Conservation (phyloP, 2,888 invertebrate genomes). For the Colletes collaris region DNA sequence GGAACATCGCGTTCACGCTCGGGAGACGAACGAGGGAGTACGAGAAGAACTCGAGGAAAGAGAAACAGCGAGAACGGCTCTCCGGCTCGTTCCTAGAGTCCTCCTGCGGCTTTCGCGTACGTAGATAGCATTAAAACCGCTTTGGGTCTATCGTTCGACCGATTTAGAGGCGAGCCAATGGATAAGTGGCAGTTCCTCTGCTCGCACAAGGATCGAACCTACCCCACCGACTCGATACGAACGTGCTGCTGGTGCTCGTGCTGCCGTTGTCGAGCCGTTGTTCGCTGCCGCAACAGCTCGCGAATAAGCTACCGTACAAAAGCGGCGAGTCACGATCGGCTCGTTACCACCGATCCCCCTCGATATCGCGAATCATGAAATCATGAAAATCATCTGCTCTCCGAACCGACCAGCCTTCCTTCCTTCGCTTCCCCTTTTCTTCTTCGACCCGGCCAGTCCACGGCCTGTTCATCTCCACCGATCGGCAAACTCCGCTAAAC, state of each 20-base stretch:
- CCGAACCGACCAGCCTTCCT: conserved; percentile 6
- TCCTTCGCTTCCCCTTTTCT: conserved; percentile 7
- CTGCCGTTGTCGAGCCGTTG: conserved; percentile 32
- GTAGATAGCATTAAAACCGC: conserved; percentile 53
- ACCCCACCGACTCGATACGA: background rate
- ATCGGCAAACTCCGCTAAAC: background rate
- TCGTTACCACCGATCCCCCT: conserved; percentile 75
- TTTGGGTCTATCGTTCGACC: conserved; percentile 66
- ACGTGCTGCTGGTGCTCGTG: conserved; percentile 22
- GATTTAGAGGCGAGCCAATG: conserved; percentile 70
- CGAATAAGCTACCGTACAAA: conserved; percentile 78
- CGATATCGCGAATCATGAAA: conserved; percentile 76
- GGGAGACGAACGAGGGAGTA: conserved; percentile 32
- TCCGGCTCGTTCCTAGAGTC: conserved; percentile 11
- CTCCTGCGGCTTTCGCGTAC: conserved; percentile 18
- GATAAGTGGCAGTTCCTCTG: conserved; percentile 74
- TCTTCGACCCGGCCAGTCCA: background rate
- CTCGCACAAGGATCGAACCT: conserved; percentile 30
- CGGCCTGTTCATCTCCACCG: background rate
- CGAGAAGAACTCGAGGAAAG: conserved; percentile 12
- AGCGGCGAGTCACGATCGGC: conserved; percentile 80
- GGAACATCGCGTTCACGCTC: conserved; percentile 44
- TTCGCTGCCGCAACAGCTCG: conserved; percentile 58
- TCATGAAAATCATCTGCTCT: conserved; percentile 69
- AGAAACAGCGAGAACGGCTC: conserved; percentile 25